phyloP scores from a whole-genome alignment of 2,113 vertebrate species.

The Astur gentilis region DNA sequence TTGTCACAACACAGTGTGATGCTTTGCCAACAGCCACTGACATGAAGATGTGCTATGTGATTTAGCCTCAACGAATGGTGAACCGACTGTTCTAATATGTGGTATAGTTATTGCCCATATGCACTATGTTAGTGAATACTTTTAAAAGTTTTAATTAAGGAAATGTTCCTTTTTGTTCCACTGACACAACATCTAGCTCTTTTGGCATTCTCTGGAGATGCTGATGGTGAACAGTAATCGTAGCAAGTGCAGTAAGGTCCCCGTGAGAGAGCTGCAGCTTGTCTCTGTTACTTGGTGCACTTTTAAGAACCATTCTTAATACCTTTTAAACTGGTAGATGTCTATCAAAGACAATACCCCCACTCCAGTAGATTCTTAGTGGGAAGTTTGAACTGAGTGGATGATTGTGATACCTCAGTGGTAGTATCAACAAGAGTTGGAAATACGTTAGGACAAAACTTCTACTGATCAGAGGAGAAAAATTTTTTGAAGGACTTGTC shows the following conservation, averaged over 20 bases:
- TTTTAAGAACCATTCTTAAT: neutral
- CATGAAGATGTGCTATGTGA: neutral
- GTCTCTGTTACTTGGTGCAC: neutral
- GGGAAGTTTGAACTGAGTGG: neutral
- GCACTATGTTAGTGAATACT: neutral
- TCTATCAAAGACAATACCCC: neutral
- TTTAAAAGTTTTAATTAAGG: constrained; percentile 11
- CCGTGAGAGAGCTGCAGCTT: neutral
- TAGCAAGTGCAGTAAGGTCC: neutral
- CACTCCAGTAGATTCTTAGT: neutral
- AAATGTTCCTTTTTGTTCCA: neutral
- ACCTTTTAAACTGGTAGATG: neutral
- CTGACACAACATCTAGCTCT: neutral
- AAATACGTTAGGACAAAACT: neutral
- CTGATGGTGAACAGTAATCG: neutral
- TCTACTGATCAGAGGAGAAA: neutral
- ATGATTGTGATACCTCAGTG: too few species aligned
- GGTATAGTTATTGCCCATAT: neutral
- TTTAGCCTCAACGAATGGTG: neutral
- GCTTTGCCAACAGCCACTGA: neutral
- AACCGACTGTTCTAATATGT: neutral
- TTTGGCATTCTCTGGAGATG: neutral
- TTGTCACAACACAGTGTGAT: neutral
- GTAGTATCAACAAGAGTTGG: neutral
- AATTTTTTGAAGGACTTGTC: neutral